A percentile compares a stretch with the other conserved stretches of the same genome.
phyloP scores from a whole-genome alignment of 1,140 invertebrate species.

The Tetramorium simillimum region DNA sequence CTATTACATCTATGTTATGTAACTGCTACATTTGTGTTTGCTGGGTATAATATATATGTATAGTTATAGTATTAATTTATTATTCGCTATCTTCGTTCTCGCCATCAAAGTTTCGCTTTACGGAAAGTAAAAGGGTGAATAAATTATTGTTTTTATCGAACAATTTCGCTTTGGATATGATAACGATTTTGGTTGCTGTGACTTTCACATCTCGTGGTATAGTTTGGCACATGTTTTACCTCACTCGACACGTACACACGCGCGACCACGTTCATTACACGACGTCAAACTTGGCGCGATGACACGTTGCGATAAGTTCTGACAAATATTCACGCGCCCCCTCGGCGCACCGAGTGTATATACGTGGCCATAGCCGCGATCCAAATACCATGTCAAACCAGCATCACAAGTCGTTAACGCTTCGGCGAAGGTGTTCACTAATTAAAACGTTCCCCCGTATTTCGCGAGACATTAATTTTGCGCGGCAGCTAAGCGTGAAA shows the following conservation, averaged over 20 bases:
- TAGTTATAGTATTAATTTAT: not conserved
- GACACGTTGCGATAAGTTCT: slow-evolving; percentile 74
- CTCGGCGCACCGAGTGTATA: slow-evolving; percentile 30
- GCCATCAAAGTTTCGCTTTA: not conserved
- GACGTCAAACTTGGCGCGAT: slow-evolving; percentile 67
- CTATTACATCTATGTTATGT: too few species aligned
- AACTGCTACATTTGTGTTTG: too few species aligned
- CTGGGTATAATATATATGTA: too few species aligned
- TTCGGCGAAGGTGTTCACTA: slow-evolving; percentile 53
- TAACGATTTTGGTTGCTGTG: slow-evolving; percentile 44
- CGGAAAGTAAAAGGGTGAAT: not conserved
- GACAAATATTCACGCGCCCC: slow-evolving; percentile 72
- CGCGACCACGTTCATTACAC: slow-evolving; percentile 64
- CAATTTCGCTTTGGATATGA: slow-evolving; percentile 13
- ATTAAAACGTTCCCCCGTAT: slow-evolving; percentile 57
- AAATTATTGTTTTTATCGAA: slow-evolving; percentile 31
- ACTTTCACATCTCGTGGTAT: slow-evolving; percentile 48
- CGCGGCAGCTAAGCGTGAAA: slow-evolving; percentile 31
- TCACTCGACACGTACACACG: slow-evolving; percentile 41
- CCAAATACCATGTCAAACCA: slow-evolving; percentile 52
- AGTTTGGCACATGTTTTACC: slow-evolving; percentile 51
- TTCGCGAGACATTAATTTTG: slow-evolving; percentile 49
- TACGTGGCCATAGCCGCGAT: slow-evolving; percentile 46
- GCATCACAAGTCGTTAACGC: slow-evolving; percentile 62
- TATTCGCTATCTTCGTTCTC: not conserved